Evolutionary conservation across 2,113 vertebrate species (phyloP).

Genomic region (Peromyscus maniculatus): DNA sequence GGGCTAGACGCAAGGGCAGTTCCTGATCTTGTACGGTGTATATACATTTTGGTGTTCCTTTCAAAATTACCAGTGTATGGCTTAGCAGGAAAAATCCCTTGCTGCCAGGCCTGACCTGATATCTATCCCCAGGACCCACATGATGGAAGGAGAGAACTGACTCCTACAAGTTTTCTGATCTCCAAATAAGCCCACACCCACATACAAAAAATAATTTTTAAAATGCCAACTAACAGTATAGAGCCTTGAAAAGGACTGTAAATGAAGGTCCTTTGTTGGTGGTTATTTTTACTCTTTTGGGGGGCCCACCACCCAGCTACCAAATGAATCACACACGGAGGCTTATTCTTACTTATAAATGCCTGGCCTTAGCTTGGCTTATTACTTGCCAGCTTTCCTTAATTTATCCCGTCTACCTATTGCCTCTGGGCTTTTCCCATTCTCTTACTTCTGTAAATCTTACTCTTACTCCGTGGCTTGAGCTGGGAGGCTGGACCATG

Average conservation of each 20-base stretch:
- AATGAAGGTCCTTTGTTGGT: not conserved
- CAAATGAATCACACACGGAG: too few species aligned
- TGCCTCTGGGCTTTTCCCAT: too few species aligned
- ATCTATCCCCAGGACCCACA: too few species aligned
- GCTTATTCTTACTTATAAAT: too few species aligned
- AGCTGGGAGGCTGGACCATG: too few species aligned
- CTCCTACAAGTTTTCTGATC: not conserved
- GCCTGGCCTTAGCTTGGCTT: too few species aligned
- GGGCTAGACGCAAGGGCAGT: not conserved
- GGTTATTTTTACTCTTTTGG: too few species aligned
- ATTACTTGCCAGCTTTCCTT: too few species aligned
- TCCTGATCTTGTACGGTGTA: slow-evolving; percentile 26
- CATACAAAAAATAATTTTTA: not conserved
- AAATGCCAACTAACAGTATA: not conserved
- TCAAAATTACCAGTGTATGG: not conserved
- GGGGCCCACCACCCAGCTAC: too few species aligned
- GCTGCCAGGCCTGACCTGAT: not conserved
- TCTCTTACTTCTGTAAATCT: too few species aligned
- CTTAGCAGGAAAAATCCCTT: not conserved
- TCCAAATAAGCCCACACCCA: not conserved
- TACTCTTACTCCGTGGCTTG: too few species aligned
- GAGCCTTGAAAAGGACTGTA: not conserved
- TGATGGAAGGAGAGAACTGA: not conserved
- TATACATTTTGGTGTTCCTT: slow-evolving; percentile 15
- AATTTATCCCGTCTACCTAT: too few species aligned